These are phyloP conservation scores for Drosophila macrospina DNA, from an alignment of 2,888 invertebrate genomes.

Conservation along the genomic window DNA sequence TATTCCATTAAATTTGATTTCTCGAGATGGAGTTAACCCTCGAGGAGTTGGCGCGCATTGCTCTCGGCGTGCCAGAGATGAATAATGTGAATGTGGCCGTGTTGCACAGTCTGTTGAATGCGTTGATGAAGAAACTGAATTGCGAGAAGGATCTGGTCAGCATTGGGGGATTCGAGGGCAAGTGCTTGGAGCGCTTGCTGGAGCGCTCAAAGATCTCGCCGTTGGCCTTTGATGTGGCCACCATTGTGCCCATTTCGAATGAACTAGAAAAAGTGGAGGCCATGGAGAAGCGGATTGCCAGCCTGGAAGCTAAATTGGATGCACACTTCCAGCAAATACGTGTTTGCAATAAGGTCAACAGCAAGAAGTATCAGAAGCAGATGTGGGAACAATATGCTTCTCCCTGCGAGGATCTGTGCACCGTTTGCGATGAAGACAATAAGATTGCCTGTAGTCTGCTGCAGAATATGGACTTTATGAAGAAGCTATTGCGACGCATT, in stretches of 20 bases:
- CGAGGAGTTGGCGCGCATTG: slow-evolving; percentile 79
- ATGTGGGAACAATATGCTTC: slow-evolving; percentile 61
- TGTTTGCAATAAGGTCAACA: slow-evolving; percentile 52
- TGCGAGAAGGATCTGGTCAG: slow-evolving; percentile 77
- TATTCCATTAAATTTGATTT: not conserved
- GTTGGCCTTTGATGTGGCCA: slow-evolving; percentile 69
- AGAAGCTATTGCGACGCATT: slow-evolving; percentile 78
- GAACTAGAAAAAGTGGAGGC: slow-evolving; percentile 62
- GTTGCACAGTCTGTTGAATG: slow-evolving; percentile 80
- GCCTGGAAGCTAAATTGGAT: slow-evolving; percentile 65
- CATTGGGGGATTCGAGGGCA: slow-evolving; percentile 74
- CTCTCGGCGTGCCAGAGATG: slow-evolving; percentile 77
- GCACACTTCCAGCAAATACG: slow-evolving; percentile 71
- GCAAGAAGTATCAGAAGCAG: slow-evolving; percentile 52
- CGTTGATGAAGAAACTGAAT: slow-evolving; percentile 80
- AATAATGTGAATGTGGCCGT: slow-evolving; percentile 75
- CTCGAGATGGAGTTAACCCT: slow-evolving; percentile 70
- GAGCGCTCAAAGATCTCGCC: slow-evolving; percentile 68
- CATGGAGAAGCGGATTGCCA: slow-evolving; percentile 64
- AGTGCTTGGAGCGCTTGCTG: slow-evolving; percentile 72
- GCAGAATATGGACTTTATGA: slow-evolving; percentile 77
- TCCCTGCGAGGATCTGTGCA: slow-evolving; percentile 80
- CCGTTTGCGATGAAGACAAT: slow-evolving; percentile 78
- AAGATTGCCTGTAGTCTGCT: slow-evolving; percentile 79
- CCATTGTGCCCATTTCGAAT: slow-evolving; percentile 58